Base-by-base conservation (phyloP, 2,888 invertebrate genomes). In the Tetranychus truncatus region DNA sequence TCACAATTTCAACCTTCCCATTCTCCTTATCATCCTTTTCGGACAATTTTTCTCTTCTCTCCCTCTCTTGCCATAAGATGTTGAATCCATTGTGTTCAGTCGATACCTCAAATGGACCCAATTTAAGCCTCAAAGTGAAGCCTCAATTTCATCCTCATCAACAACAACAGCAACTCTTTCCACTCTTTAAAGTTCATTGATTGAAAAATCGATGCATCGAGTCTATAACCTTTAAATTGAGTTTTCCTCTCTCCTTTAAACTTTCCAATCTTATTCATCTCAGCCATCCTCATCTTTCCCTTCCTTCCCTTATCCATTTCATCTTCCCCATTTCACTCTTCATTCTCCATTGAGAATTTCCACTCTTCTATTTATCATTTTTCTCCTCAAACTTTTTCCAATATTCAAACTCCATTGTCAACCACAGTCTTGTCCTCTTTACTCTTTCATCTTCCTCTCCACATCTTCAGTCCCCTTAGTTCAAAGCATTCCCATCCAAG, bases 51-150 rank as follows among this genome's bases (percentile, higher is more conserved):
- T 3, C 55, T 55, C 55, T 8, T 8, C 55, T 55, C 55, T 55
- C 55, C 7, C 11, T 55, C 55, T 55, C 55, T 34, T 34, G 4
- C 55, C 55, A 6, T 15, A 15, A 15, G 55, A 55, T 55, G 15
- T 55, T 15, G 15, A 55, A 55, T 15, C 15, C 15, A 9, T 55
- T 9, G 9, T 55, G 55, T 55, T 9, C 55, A 15, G 9, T 1
- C 55, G 55, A 55, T 55, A 55, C 55, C 55, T 55, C 55, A 55
- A 55, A 55, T 55, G 55, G 55, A 55, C 55, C 55, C 55, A 55
- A 55, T 55, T 55, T 55, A 55, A 55, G 55, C 55, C 55, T 55
- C 55, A 55, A 55, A 3, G 15, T 55, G 55, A 55, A 55, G 34
- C 55, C 55, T 55, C 55, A 55, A 8, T 7, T 55, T 55, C 55